Percentiles rank a stretch among this genome's conserved stretches.
phyloP scores from a whole-genome alignment of 1,140 invertebrate genomes.

The Drosophila seguyi region DNA sequence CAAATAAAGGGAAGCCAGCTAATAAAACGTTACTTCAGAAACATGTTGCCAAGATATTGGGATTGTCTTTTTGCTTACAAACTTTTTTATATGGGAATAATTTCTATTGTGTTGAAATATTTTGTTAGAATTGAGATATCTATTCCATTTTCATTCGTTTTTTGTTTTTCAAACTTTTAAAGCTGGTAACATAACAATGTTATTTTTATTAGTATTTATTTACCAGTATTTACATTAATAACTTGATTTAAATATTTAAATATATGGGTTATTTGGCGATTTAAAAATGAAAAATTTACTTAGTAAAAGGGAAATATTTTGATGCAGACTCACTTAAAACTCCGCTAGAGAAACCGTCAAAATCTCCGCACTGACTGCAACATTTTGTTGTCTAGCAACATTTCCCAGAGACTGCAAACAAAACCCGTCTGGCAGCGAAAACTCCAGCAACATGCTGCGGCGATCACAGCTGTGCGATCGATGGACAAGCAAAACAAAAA shows the following conservation, averaged over 20 bases:
- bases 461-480: conserved; percentile 41
- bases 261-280: background rate
- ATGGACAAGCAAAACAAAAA: conserved; percentile 38
- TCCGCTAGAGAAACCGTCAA: conserved; percentile 1
- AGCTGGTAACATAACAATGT: no score
- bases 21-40: conserved; percentile 31
- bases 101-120: background rate
- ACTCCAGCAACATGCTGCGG: conserved; percentile 29
- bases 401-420: conserved; percentile 25
- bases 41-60: conserved; percentile 36
- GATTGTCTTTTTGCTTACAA: background rate
- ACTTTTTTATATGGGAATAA: background rate
- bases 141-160: no score
- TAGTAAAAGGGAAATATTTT: background rate
- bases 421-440: conserved; percentile 38
- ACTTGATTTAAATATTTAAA: background rate
- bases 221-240: no score
- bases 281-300: background rate
- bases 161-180: no score
- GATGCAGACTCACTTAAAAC: background rate
- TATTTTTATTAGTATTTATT: no score
- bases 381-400: conserved; percentile 26
- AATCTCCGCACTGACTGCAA: conserved; percentile 11
- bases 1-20: conserved; percentile 38
- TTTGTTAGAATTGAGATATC: no score